These are phyloP conservation scores for Orientallactaga bullata DNA, from an alignment of 2,113 vertebrate genomes.

Conservation along the genomic window DNA sequence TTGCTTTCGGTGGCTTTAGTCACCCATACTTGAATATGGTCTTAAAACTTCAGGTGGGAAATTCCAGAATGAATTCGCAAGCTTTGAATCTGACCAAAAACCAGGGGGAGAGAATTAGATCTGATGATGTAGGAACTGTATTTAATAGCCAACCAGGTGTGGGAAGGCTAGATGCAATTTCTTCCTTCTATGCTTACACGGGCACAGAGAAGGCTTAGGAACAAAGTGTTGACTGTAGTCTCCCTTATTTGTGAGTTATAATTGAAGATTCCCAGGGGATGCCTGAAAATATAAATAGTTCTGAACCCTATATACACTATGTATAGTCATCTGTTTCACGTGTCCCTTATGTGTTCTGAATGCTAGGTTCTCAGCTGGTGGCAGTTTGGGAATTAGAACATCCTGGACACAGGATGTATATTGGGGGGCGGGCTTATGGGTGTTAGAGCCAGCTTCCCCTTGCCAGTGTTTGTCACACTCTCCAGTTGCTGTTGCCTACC, in stretches of 20 bases:
- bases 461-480: too few species aligned
- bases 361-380: too few species aligned
- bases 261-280: not conserved
- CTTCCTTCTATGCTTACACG: not conserved
- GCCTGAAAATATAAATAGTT: not conserved
- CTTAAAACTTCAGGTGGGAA: not conserved
- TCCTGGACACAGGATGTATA: too few species aligned
- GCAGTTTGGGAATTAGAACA: too few species aligned
- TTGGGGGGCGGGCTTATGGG: too few species aligned
- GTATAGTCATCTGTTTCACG: too few species aligned
- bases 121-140: not conserved
- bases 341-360: too few species aligned
- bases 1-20: not conserved
- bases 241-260: not conserved
- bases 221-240: not conserved
- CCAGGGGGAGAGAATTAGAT: not conserved
- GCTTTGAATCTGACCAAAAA: not conserved
- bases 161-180: too few species aligned
- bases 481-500: too few species aligned
- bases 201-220: not conserved
- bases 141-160: not conserved
- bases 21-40: not conserved
- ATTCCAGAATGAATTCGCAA: not conserved
- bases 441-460: too few species aligned
- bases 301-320: too few species aligned